Evolutionary conservation across 2,888 invertebrate species (phyloP).

Genomic region (Eupithecia abbreviata): DNA sequence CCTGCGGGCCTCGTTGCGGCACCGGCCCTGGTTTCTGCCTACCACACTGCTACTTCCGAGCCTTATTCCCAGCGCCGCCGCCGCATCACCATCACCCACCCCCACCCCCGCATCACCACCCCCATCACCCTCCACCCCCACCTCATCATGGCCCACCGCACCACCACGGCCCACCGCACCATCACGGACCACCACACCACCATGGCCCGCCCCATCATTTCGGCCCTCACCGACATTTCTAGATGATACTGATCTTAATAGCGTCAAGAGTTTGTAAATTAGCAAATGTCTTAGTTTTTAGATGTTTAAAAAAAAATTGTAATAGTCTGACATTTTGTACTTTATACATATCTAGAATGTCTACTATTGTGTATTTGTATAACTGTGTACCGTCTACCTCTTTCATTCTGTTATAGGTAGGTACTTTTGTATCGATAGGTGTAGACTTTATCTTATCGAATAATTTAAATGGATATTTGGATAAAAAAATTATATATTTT

Average conservation of each 20-base stretch:
- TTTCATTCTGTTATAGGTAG: not conserved
- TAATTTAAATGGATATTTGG: not conserved
- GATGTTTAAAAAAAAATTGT: not conserved
- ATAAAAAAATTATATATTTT: not conserved
- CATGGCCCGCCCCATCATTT: slow-evolving; percentile 25
- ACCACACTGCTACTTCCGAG: slow-evolving; percentile 61
- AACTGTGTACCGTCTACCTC: not conserved
- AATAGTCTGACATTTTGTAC: not conserved
- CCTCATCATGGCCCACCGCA: slow-evolving; percentile 28
- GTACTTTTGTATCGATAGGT: not conserved
- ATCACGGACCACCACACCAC: slow-evolving; percentile 32
- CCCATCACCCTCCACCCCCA: slow-evolving; percentile 12
- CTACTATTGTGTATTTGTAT: not conserved
- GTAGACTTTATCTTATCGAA: not conserved
- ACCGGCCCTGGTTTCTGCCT: slow-evolving; percentile 54
- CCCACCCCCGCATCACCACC: slow-evolving; percentile 41
- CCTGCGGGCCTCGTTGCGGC: slow-evolving; percentile 69
- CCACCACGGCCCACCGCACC: slow-evolving; percentile 34
- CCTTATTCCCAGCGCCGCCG: slow-evolving; percentile 36
- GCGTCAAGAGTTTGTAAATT: not conserved
- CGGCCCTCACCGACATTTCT: slow-evolving; percentile 28
- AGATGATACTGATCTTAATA: not conserved
- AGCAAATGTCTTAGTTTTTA: not conserved
- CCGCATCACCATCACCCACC: slow-evolving; percentile 36
- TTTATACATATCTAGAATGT: not conserved